A percentile compares a stretch with the other conserved stretches of the same genome.
These are phyloP conservation scores for Lepidotrigona ventralis DNA, from an alignment of 1,140 invertebrate genomes.

Conservation along the genomic window DNA sequence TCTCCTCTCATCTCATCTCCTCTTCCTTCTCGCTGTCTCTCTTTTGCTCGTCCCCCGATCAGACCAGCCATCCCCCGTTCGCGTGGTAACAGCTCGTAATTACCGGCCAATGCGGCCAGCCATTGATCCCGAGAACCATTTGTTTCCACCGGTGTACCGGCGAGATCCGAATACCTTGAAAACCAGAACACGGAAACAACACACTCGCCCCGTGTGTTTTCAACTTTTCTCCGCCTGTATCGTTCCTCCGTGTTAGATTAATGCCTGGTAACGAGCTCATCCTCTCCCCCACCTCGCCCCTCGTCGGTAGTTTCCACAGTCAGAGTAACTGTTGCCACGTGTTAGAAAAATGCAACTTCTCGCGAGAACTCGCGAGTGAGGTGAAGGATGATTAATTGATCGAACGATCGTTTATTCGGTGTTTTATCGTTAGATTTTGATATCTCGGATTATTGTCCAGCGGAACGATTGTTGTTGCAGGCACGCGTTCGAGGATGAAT, in stretches of 20 bases:
- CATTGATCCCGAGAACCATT: conserved; percentile 58
- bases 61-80: conserved; percentile 11
- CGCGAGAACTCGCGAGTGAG: no score
- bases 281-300: no score
- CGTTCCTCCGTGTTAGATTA: neutral
- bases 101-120: conserved; percentile 57
- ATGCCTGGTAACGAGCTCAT: neutral
- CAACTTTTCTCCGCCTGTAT: conserved; percentile 22
- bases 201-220: conserved; percentile 7
- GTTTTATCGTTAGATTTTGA: no score
- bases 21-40: neutral
- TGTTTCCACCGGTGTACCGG: conserved; percentile 48
- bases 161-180: conserved; percentile 44
- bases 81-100: conserved; percentile 65
- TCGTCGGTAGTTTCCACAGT: no score
- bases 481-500: no score
- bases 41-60: conserved; percentile 8
- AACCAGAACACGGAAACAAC: conserved; percentile 40
- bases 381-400: no score
- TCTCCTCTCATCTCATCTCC: neutral
- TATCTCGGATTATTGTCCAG: no score
- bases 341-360: no score
- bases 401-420: no score
- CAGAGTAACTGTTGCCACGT: no score
- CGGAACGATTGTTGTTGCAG: no score